These are phyloP conservation scores for Podotricha telesiphe DNA, from an alignment of 2,888 invertebrate genomes.

Conservation along the genomic window DNA sequence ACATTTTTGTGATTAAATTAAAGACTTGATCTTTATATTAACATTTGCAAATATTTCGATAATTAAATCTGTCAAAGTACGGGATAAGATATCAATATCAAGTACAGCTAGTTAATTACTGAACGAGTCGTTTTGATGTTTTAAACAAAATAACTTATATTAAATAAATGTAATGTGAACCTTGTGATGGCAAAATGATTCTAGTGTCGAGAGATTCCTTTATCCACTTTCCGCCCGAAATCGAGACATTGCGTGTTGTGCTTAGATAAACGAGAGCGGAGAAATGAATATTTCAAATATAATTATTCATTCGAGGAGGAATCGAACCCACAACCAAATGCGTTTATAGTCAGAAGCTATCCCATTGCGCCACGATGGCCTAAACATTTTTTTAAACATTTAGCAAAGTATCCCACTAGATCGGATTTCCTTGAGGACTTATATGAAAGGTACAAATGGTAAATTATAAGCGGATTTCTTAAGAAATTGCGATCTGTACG, in stretches of 20 bases:
- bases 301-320: no score
- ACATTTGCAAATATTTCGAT: conserved; percentile 32
- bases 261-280: no score
- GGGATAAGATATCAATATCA: conserved; percentile 33
- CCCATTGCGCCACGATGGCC: no score
- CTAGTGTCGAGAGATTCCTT: no score
- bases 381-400: conserved; percentile 21
- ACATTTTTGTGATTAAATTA: conserved; percentile 21
- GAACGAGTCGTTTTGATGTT: conserved; percentile 23
- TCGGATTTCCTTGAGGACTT: conserved; percentile 26
- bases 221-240: no score
- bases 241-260: no score
- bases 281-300: no score
- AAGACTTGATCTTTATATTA: conserved; percentile 8
- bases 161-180: conserved; percentile 10
- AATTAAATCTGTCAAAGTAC: conserved; percentile 37
- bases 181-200: no score
- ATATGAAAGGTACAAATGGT: conserved; percentile 23
- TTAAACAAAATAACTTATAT: conserved; percentile 16
- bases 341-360: no score
- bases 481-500: conserved; percentile 25
- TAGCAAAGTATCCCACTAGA: conserved; percentile 22
- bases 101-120: conserved; percentile 18
- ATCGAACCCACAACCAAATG: no score
- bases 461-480: conserved; percentile 21